A percentile compares a stretch with the other conserved stretches of the same genome.
These are phyloP conservation scores for Pempheris klunzingeri DNA, from an alignment of 2,797 vertebrate species.

Conservation along the genomic window DNA sequence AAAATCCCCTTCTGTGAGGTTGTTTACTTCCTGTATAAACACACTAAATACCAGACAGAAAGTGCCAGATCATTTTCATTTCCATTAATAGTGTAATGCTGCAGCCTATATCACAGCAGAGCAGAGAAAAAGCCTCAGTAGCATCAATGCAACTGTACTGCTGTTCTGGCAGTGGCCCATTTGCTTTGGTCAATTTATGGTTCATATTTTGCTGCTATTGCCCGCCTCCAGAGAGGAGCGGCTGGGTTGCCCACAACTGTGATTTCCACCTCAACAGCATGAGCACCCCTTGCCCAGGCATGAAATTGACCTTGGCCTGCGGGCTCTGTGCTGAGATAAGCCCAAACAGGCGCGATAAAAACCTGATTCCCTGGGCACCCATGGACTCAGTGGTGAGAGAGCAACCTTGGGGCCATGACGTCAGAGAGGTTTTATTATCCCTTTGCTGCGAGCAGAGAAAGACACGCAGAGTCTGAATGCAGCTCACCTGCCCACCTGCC, in stretches of 20 bases:
- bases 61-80: constrained; percentile 13
- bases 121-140: constrained; percentile 14
- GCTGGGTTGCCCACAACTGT: constrained; percentile 41
- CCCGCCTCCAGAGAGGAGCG: constrained; percentile 39
- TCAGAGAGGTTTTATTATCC: constrained; percentile 62
- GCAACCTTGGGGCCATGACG: constrained; percentile 68
- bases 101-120: not conserved
- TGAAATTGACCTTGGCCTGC: constrained; percentile 75
- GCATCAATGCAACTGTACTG: not conserved
- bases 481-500: constrained; percentile 48
- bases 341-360: constrained; percentile 67
- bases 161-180: constrained; percentile 31
- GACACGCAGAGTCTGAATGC: constrained; percentile 35
- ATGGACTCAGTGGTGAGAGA: constrained; percentile 40
- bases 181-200: constrained; percentile 54
- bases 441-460: constrained; percentile 17
- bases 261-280: constrained; percentile 17
- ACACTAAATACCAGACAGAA: not conserved
- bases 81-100: not conserved
- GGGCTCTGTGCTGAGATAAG: constrained; percentile 69
- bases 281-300: constrained; percentile 57
- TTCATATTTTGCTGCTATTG: constrained; percentile 59
- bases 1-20: not conserved
- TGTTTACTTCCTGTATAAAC: not conserved
- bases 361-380: constrained; percentile 49